Percentiles rank a stretch among this genome's conserved stretches.
Conservation (phyloP, 2,888 invertebrate species). For the Acanthosepion lycidas region DNA sequence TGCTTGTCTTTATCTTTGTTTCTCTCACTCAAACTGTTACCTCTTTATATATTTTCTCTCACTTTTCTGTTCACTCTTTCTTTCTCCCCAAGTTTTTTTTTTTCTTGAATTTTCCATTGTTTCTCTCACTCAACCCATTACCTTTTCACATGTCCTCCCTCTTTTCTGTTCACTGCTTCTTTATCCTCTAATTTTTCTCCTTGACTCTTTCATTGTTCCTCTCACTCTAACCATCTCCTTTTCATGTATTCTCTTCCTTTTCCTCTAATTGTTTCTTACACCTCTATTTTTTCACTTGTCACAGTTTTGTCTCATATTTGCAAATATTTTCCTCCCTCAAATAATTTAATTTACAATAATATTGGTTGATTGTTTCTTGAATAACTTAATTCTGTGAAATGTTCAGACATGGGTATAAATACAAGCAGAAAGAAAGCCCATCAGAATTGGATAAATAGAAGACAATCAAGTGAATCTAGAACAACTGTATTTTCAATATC, state of each 20-base stretch:
- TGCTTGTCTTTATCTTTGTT: no score
- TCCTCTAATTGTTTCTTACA: background rate
- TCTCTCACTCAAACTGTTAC: no score
- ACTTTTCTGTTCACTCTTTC: no score
- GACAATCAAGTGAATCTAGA: background rate
- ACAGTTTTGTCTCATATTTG: background rate
- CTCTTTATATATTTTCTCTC: no score
- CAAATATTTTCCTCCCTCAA: background rate
- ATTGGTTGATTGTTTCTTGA: background rate
- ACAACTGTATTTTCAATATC: background rate
- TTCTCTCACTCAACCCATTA: no score
- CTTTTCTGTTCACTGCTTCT: no score
- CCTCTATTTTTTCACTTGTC: background rate
- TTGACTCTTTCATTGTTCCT: no score
- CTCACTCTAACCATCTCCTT: no score
- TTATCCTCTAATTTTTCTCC: no score
- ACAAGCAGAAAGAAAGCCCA: background rate
- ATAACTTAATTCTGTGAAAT: background rate
- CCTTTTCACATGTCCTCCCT: no score
- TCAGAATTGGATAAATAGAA: background rate
- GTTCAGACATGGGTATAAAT: background rate
- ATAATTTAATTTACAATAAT: conserved; percentile 33
- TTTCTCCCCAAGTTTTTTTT: background rate
- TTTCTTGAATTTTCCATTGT: background rate
- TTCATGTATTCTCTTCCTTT: background rate